Evolutionary conservation across 2,113 vertebrate genomes (phyloP), one percentile per base, ranked within the genome.

Genomic region (Ceyx margarethae): DNA sequence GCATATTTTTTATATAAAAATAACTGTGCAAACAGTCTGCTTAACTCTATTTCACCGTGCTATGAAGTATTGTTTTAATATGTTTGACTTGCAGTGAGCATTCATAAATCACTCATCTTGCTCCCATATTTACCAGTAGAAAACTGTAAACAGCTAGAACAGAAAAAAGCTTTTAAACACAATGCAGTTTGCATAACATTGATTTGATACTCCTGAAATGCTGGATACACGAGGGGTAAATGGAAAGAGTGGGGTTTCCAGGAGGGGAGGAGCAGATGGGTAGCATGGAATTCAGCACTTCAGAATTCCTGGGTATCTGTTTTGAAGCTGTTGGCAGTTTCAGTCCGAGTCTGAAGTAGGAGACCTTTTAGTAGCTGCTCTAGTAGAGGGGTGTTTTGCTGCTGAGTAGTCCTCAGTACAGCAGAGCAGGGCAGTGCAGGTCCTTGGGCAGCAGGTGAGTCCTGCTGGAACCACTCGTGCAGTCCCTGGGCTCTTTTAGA

Each of bases 1-100:
- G 68, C 26, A 22, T 81, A 73, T 85, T 67, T n/a, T 80, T 89
- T 65, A 68, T 85, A 13, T 85, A 83, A 93, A 87, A 79, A 77
- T 79, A 71, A 28, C 48, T 23, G 60, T 80, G 75, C 74, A 93
- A 91, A 60, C 1, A 0, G 4, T 69, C 87, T 74, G 79, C 53
- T 85, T 92, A 91, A 87, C 75, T 93, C 78, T 60, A 53, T 89
- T 95, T 92, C 51, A 46, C 60, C 1, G 0, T 57, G n/a, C 87
- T 62, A 20, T 94, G 92, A 96, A 76, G 51, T 88, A 96, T 93
- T 81, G 92, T 62, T 94, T 95, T 93, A 93, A 95, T 93, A 93
- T 60, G 75, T 85, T 91, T 92, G 87, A 87, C 85, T 94, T 82
- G 28, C 75, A 87, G 26, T 31, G 43, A 92, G 43, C 22, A 15